phyloP scores from a whole-genome alignment of 37 sponge, comb jelly and placozoan genomes.

The Mnemiopsis leidyi region DNA sequence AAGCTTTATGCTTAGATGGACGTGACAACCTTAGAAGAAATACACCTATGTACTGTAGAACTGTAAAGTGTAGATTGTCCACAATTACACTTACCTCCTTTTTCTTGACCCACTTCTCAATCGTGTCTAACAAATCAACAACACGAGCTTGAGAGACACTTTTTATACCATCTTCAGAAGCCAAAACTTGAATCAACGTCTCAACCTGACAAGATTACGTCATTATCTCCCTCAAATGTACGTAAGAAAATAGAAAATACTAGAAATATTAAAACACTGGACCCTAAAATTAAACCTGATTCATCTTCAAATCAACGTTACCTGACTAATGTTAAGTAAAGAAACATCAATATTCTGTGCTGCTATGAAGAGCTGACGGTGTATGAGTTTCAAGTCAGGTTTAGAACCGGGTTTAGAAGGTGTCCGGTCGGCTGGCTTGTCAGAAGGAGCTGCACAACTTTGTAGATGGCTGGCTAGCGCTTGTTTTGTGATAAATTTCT shows the following conservation, averaged over 20 bases:
- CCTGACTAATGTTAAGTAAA: background rate
- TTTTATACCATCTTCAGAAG: background rate
- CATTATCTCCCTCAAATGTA: background rate
- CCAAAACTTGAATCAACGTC: background rate
- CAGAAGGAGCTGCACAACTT: background rate
- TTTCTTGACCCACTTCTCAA: background rate
- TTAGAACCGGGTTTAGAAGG: background rate
- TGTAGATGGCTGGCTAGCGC: background rate
- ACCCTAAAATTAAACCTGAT: too few relatives aligned
- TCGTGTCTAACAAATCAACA: background rate
- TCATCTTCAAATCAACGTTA: too few relatives aligned
- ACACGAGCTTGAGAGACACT: background rate
- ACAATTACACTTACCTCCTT: background rate
- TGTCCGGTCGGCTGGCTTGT: background rate
- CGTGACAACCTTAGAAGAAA: too few relatives aligned
- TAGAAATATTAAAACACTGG: too few relatives aligned
- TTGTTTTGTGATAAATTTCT: constrained; percentile 19
- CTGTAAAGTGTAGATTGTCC: too few relatives aligned
- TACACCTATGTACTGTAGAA: too few relatives aligned
- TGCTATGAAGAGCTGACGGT: background rate
- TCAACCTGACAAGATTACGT: background rate
- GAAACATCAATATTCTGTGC: constrained; percentile 11
- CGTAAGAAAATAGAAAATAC: too few relatives aligned
- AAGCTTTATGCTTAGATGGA: too few relatives aligned
- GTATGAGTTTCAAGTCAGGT: constrained; percentile 1